Evolutionary conservation across 2,888 invertebrate species (phyloP), one percentile per base, ranked within the genome.

Genomic region (Chelonus formosanus): DNA sequence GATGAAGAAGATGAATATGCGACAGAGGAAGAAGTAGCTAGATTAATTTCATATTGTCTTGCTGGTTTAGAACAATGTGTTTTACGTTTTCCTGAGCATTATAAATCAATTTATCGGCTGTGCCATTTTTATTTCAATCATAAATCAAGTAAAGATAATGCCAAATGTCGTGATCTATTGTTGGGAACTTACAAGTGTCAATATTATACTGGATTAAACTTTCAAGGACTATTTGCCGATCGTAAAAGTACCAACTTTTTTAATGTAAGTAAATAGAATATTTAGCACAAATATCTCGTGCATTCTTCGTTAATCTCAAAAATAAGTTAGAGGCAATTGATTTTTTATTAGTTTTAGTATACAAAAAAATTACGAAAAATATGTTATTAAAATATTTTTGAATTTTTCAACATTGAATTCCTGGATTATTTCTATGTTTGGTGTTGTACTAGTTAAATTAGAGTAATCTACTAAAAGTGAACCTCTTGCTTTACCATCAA

Each of bases 51-150:
- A 40, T 87, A 87, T 47, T 95, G 95, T 78, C 84, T 94, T 10
- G 87, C 88, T 77, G 95, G 95, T 40, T 85, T 97, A 71, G 92
- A 94, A 84, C 91, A 94, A 76, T 97, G 97, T 78, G 89, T 94
- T 5, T 88, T 90, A 56, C 87, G 97, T 55, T 94, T 96, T 81
- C 91, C 95, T 0, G 94, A 95, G 75, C 96, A 97, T 84, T 97
- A 96, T 83, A 97, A 97, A 85, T 94, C 96, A 0, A 88, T 96
- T 61, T 97, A 96, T 83, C 89, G 96, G 72, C 85, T 97, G 59
- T 92, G 95, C 2, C 91, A 95, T 81, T 91, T 94, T 77, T 95
- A 92, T 83, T 92, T 92, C 79, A 89, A 91, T 75, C 90, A 90
- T 58, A 90, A 90, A 78, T 87, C 87, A 64, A 88, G 90, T 53